phyloP scores from a whole-genome alignment of 2,797 vertebrate species.

The Pachyuromys duprasi region DNA sequence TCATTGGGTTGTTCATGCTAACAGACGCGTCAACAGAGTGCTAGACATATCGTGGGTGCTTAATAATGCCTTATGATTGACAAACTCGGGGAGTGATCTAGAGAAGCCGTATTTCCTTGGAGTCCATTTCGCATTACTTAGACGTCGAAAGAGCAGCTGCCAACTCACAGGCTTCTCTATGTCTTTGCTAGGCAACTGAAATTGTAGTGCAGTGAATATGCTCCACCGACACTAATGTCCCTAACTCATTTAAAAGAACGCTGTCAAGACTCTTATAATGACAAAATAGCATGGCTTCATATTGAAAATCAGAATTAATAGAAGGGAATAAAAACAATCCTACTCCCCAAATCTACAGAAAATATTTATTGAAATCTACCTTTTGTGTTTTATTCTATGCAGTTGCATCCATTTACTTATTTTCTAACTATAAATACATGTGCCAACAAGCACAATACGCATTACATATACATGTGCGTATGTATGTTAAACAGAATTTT shows the following conservation, averaged over 20 bases:
- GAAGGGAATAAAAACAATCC: background rate
- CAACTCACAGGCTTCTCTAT: background rate
- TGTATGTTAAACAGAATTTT: background rate
- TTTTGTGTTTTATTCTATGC: slow-evolving; percentile 2
- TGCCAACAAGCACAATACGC: background rate
- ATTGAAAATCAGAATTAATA: slow-evolving; percentile 6
- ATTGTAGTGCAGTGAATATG: background rate
- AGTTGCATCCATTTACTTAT: background rate
- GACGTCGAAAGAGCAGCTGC: background rate
- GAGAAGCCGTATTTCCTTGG: background rate
- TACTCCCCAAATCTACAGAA: background rate
- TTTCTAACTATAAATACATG: background rate
- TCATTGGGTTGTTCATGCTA: slow-evolving; percentile 63
- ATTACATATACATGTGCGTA: background rate
- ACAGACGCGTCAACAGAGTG: slow-evolving; percentile 59
- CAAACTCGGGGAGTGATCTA: slow-evolving; percentile 20
- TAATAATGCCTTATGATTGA: slow-evolving; percentile 50
- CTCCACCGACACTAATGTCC: background rate
- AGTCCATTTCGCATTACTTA: slow-evolving; percentile 59
- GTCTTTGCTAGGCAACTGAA: slow-evolving; percentile 21
- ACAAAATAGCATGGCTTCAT: background rate
- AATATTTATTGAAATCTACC: background rate
- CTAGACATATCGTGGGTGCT: slow-evolving; percentile 50
- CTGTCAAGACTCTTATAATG: background rate
- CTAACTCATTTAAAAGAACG: background rate